phyloP scores from a whole-genome alignment of 1,140 invertebrate genomes.

The Tetragonula clypearis region DNA sequence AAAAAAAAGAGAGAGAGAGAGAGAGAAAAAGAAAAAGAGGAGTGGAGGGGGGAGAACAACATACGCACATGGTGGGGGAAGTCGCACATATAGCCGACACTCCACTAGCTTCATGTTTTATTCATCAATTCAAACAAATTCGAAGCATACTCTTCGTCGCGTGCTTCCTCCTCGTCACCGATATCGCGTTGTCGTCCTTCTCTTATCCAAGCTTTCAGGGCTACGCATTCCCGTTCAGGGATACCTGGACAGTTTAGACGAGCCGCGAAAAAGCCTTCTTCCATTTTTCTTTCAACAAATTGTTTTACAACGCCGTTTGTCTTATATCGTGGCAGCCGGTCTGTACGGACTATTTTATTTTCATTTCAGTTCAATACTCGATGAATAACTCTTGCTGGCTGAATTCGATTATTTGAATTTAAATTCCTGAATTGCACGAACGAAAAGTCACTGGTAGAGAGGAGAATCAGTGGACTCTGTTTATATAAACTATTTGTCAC shows the following conservation, averaged over 20 bases:
- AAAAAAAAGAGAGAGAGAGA: too few species aligned
- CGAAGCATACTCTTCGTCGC: slow-evolving; percentile 39
- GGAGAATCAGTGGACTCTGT: too few species aligned
- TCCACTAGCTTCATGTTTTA: slow-evolving; percentile 51
- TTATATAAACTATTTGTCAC: too few species aligned
- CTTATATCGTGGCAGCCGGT: too few species aligned
- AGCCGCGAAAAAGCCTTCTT: not conserved
- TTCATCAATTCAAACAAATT: slow-evolving; percentile 61
- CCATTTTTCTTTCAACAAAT: not conserved
- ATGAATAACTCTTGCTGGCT: too few species aligned
- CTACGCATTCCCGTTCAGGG: slow-evolving; percentile 20
- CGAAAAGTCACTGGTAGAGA: too few species aligned
- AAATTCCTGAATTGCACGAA: too few species aligned
- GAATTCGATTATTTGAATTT: too few species aligned
- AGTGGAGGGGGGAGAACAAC: slow-evolving; percentile 25
- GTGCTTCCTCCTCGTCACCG: slow-evolving; percentile 43
- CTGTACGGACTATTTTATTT: too few species aligned
- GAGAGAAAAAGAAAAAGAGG: not conserved
- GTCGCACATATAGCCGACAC: slow-evolving; percentile 35
- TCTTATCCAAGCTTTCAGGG: slow-evolving; percentile 16
- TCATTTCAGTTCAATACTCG: too few species aligned
- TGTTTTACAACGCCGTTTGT: too few species aligned
- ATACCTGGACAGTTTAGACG: not conserved
- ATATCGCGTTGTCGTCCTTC: slow-evolving; percentile 23
- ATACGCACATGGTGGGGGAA: slow-evolving; percentile 3